Evolutionary conservation across 2,888 invertebrate species (phyloP).

Genomic region (Adelphocoris suturalis): DNA sequence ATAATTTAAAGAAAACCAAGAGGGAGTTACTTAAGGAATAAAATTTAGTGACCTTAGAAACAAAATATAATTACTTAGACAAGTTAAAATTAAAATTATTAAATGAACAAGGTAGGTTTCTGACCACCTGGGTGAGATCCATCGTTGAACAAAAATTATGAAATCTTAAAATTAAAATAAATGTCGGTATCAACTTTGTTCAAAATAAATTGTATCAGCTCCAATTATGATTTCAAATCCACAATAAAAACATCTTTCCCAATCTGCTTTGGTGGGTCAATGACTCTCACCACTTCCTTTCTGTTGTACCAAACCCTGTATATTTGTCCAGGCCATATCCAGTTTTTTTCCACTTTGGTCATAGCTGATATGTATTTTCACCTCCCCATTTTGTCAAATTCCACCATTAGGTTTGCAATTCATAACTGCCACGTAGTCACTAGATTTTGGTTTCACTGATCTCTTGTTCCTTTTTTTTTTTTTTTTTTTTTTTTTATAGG

Average conservation of each 20-base stretch:
- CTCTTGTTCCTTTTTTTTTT: background rate
- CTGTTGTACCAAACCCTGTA: background rate
- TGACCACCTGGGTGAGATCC: background rate
- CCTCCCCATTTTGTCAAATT: background rate
- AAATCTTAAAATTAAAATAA: background rate
- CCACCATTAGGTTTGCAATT: background rate
- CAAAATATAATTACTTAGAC: background rate
- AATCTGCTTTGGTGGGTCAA: background rate
- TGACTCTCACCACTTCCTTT: background rate
- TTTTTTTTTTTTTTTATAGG: no score
- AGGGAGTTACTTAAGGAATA: background rate
- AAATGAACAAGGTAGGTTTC: background rate
- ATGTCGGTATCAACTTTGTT: background rate
- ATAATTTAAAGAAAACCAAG: background rate
- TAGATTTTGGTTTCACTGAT: background rate
- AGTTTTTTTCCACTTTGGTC: background rate
- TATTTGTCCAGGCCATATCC: background rate
- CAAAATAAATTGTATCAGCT: no score
- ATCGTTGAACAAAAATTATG: background rate
- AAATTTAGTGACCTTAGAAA: background rate
- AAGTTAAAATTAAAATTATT: constrained; percentile 2
- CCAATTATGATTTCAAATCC: background rate
- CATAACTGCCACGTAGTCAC: background rate
- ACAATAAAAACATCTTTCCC: background rate
- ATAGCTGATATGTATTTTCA: background rate